These are phyloP conservation scores for Philonicus albiceps DNA, from an alignment of 2,888 invertebrate genomes.

Conservation along the genomic window DNA sequence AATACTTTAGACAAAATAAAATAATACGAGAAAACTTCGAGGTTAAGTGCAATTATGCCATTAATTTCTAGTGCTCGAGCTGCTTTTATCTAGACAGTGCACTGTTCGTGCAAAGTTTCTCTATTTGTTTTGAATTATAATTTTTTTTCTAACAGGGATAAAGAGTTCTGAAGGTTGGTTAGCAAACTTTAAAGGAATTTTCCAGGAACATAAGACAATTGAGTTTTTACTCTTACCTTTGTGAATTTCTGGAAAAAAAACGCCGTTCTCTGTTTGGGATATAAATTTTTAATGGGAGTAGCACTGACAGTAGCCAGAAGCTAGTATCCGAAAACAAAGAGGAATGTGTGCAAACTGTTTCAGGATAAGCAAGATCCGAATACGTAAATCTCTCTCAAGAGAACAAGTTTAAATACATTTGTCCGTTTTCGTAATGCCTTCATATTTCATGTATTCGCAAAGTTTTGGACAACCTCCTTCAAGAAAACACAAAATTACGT, in stretches of 20 bases:
- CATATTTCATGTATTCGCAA: background rate
- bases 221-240: background rate
- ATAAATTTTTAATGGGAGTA: background rate
- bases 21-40: background rate
- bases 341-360: background rate
- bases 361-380: background rate
- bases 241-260: background rate
- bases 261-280: background rate
- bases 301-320: background rate
- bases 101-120: background rate
- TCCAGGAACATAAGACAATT: background rate
- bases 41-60: slow-evolving; percentile 22
- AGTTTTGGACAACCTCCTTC: background rate
- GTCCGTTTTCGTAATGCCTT: background rate
- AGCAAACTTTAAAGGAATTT: background rate
- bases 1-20: background rate
- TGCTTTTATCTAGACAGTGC: background rate
- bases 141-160: background rate
- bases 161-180: background rate
- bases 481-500: background rate
- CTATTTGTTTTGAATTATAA: background rate
- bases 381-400: background rate
- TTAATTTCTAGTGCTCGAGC: slow-evolving; percentile 3
- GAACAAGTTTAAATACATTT: background rate
- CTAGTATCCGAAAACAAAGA: background rate